A percentile compares a stretch with the other conserved stretches of the same genome.
phyloP scores from a whole-genome alignment of 2,797 vertebrate species.

The Hemitrygon akajei region DNA sequence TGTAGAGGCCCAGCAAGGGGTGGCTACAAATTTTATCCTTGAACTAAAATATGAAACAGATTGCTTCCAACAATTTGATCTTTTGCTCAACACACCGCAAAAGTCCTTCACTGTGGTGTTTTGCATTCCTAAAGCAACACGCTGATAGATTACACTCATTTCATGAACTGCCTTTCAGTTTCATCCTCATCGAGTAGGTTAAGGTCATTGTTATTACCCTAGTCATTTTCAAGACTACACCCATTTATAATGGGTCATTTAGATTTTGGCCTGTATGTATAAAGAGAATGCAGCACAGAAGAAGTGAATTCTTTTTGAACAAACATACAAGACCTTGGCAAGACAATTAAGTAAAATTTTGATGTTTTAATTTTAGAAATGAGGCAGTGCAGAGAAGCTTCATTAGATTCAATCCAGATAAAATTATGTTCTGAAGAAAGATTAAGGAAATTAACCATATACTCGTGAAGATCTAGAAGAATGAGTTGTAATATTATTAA shows the following conservation, averaged over 20 bases:
- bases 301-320: too few relatives aligned
- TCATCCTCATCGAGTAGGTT: not conserved
- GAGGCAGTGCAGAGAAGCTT: too few relatives aligned
- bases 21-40: not conserved
- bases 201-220: not conserved
- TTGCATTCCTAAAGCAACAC: not conserved
- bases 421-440: too few relatives aligned
- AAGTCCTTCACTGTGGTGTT: not conserved
- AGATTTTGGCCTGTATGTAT: too few relatives aligned
- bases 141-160: not conserved
- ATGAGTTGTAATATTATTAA: too few relatives aligned
- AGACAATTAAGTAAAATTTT: too few relatives aligned
- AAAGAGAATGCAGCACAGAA: too few relatives aligned
- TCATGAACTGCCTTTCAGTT: not conserved
- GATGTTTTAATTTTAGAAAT: too few relatives aligned
- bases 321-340: too few relatives aligned
- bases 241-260: not conserved
- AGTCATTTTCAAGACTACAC: not conserved
- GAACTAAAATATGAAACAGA: conserved; percentile 10
- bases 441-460: too few relatives aligned
- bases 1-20: not conserved
- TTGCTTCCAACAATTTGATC: not conserved
- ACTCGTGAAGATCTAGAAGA: too few relatives aligned
- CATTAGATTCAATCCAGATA: too few relatives aligned
- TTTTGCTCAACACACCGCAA: not conserved